phyloP scores from a whole-genome alignment of 2,888 invertebrate genomes.

The Macrophya annulata region DNA sequence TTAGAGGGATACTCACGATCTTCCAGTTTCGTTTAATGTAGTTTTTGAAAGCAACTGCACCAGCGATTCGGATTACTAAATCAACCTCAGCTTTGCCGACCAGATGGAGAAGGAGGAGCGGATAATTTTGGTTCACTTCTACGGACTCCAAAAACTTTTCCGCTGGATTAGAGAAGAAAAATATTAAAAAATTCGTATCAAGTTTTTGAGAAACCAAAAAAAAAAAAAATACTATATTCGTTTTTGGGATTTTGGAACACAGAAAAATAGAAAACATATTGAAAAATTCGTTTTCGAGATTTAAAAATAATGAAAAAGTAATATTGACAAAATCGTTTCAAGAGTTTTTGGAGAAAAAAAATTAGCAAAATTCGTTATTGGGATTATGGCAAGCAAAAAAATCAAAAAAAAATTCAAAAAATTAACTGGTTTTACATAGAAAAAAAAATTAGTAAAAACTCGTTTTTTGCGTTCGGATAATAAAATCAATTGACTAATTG shows the following conservation, averaged over 20 bases:
- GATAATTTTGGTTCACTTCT: constrained; percentile 95
- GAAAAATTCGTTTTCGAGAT: neutral
- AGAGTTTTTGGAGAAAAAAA: constrained; percentile 29
- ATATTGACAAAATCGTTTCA: neutral
- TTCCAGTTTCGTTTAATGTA: constrained; percentile 98
- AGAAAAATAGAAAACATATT: neutral
- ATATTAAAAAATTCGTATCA: neutral
- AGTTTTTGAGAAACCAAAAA: constrained; percentile 49
- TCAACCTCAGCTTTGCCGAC: constrained; percentile 92
- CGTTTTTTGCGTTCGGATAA: too few relatives aligned
- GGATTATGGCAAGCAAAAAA: neutral
- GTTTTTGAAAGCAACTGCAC: constrained; percentile 98
- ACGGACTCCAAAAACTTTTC: constrained; percentile 96
- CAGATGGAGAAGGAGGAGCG: constrained; percentile 91
- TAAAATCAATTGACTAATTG: too few relatives aligned
- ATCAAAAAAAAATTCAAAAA: neutral
- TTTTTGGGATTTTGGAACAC: neutral
- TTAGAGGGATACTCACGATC: constrained; percentile 82
- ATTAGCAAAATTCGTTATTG: neutral
- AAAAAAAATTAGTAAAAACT: neutral
- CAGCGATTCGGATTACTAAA: constrained; percentile 91
- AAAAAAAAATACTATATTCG: neutral
- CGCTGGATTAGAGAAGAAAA: constrained; percentile 83
- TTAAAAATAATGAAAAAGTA: too few relatives aligned
- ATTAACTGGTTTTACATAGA: neutral